Conservation (phyloP, 2,888 invertebrate species). For the Automeris io region DNA sequence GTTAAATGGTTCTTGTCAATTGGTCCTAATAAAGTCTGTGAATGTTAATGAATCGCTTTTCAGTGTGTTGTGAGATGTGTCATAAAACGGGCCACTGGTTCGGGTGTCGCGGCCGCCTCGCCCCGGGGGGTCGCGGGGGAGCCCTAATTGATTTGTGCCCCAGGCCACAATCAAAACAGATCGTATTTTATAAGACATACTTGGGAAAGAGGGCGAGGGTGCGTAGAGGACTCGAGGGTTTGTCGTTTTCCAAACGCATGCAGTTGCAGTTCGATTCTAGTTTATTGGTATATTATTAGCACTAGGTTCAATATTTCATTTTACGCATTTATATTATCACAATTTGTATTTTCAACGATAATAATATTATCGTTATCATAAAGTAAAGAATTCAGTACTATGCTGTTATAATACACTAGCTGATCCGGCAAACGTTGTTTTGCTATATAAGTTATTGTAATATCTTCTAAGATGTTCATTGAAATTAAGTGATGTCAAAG, state of each 20-base stretch:
- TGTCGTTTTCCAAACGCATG: conserved; percentile 11
- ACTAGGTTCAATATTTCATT: too few relatives aligned
- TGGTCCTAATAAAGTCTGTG: conserved; percentile 68
- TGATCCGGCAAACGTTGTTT: too few relatives aligned
- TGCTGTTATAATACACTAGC: too few relatives aligned
- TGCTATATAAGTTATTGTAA: too few relatives aligned
- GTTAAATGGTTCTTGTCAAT: conserved; percentile 46
- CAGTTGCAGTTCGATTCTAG: conserved; percentile 38
- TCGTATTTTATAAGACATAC: conserved; percentile 77
- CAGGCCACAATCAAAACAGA: conserved; percentile 79
- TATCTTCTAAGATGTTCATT: too few relatives aligned
- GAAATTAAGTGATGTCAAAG: too few relatives aligned
- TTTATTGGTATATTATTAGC: not conserved
- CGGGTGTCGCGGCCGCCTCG: conserved; percentile 57
- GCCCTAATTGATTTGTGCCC: conserved; percentile 77
- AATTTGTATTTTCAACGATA: not conserved
- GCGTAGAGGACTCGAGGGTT: conserved; percentile 22
- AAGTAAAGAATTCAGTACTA: too few relatives aligned
- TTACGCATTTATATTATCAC: too few relatives aligned
- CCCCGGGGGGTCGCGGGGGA: conserved; percentile 57
- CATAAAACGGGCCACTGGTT: conserved; percentile 76
- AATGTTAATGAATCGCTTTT: conserved; percentile 72
- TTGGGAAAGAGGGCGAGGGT: conserved; percentile 57
- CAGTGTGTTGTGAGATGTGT: conserved; percentile 63
- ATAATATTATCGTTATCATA: not conserved